Conservation (phyloP, 1,140 invertebrate genomes). For the Drosophila arawakana region DNA sequence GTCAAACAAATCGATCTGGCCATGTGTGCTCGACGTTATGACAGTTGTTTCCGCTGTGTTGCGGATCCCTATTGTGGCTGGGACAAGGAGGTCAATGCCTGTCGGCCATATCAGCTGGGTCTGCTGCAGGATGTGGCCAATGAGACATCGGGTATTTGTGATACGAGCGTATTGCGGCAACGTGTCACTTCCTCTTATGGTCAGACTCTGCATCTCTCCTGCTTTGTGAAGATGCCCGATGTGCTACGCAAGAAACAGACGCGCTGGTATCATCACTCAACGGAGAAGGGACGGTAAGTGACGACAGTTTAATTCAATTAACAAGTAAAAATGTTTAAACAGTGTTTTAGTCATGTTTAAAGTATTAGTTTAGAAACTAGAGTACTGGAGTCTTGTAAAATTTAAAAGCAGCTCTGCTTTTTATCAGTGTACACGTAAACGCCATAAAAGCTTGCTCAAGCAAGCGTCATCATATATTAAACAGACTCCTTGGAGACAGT, state of each 20-base stretch:
- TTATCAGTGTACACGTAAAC: neutral
- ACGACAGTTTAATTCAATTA: slow-evolving; percentile 10
- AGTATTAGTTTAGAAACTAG: too few relatives aligned
- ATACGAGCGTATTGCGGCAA: slow-evolving; percentile 88
- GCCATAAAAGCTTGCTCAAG: slow-evolving; percentile 28
- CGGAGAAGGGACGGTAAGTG: slow-evolving; percentile 87
- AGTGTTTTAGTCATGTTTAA: too few relatives aligned
- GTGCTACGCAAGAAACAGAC: slow-evolving; percentile 87
- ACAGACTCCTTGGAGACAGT: slow-evolving; percentile 30
- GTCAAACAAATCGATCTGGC: slow-evolving; percentile 91
- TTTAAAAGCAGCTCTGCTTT: too few relatives aligned
- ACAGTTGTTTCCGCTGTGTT: slow-evolving; percentile 91
- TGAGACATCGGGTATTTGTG: slow-evolving; percentile 89
- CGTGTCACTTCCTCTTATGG: slow-evolving; percentile 90
- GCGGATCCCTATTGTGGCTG: slow-evolving; percentile 93
- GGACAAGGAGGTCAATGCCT: slow-evolving; percentile 91
- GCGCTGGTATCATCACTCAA: slow-evolving; percentile 90
- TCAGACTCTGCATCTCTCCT: slow-evolving; percentile 90
- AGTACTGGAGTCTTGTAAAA: too few relatives aligned
- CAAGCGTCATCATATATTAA: slow-evolving; percentile 15
- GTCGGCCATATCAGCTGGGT: slow-evolving; percentile 90
- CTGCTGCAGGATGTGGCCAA: slow-evolving; percentile 89
- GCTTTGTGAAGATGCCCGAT: slow-evolving; percentile 89
- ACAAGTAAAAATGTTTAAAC: neutral
- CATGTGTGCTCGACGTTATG: slow-evolving; percentile 89